Conservation (phyloP, 2,797 vertebrate species). For the Taenioides sp. region DNA sequence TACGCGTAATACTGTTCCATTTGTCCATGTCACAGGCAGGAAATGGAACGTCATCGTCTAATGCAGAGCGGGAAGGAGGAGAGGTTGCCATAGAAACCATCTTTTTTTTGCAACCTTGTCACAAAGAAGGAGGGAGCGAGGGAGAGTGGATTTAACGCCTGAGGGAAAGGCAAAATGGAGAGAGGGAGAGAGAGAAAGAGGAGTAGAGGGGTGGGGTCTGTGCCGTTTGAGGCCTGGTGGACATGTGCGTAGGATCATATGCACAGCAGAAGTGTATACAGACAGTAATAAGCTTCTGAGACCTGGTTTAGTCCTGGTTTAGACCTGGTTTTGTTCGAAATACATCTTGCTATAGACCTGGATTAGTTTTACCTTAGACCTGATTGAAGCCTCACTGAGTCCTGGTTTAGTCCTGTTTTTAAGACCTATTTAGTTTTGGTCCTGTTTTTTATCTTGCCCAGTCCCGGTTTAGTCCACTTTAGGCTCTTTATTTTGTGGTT, state of each 20-base stretch:
- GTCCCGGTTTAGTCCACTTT: too few relatives aligned
- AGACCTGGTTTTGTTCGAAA: not conserved
- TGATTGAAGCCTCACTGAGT: too few relatives aligned
- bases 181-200: conserved; percentile 3
- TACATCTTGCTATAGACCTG: too few relatives aligned
- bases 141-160: conserved; percentile 55
- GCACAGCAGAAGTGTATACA: too few relatives aligned
- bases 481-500: too few relatives aligned
- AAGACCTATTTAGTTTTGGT: too few relatives aligned
- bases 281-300: not conserved
- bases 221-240: conserved; percentile 16
- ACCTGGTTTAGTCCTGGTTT: not conserved
- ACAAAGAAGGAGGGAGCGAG: conserved; percentile 50
- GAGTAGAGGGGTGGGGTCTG: conserved; percentile 18
- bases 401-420: too few relatives aligned
- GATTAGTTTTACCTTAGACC: too few relatives aligned
- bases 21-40: conserved; percentile 59
- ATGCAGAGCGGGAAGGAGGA: conserved; percentile 57
- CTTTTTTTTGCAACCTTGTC: conserved; percentile 63
- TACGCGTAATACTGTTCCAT: conserved; percentile 22
- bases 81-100: conserved; percentile 60
- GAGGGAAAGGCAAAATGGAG: conserved; percentile 41
- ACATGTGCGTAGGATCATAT: not conserved
- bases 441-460: too few relatives aligned
- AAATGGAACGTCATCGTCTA: conserved; percentile 63